Evolutionary conservation across 1,140 invertebrate species (phyloP), one percentile per base, ranked within the genome.

Genomic region (Eumeta japonica): DNA sequence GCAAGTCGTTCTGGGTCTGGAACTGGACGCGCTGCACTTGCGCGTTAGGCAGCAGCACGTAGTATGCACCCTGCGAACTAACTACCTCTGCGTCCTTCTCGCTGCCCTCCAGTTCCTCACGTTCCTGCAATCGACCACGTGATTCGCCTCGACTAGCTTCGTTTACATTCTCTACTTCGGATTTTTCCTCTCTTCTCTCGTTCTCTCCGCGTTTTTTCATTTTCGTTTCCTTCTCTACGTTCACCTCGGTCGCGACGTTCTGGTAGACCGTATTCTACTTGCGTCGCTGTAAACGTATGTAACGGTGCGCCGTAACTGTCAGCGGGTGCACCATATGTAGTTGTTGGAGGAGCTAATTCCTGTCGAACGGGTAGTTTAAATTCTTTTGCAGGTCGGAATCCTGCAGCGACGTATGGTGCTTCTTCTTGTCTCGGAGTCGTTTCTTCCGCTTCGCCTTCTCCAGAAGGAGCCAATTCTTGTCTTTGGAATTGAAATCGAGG

Each of bases 331-430:
- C 71, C 73, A 5, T 76, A 76, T 11, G 56, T 54, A 1, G 61
- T 60, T 3, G 57, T 41, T 0, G 70, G 74, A 3, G 61, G 58
- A 10, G 46, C 27, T 1, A 47, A 35, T 52, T 70, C 53, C 28
- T 66, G 57, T 1, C 60, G 55, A 11, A 58, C 36, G 16, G 74
- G 74, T 1, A 75, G 45, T 3, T 64, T 61, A 35, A 77, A 72
- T 29, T 57, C 61, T 27, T 55, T 66, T 1, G 48, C 34, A 1
- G 72, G 74, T 32, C 47, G 58, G 42, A 52, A 75, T 11, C 74
- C 74, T 10, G 71, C 64, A 12, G 72, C 53, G 4, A 67, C 45
- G 46, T 77, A 77, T 1, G 72, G 74, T 1, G 66, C 62, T 3
- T 53, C 51, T 20, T 44, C 43, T 7, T 39, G 38, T 35, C 32